phyloP scores from a whole-genome alignment of 2,113 vertebrate species.

The Carlito syrichta region DNA sequence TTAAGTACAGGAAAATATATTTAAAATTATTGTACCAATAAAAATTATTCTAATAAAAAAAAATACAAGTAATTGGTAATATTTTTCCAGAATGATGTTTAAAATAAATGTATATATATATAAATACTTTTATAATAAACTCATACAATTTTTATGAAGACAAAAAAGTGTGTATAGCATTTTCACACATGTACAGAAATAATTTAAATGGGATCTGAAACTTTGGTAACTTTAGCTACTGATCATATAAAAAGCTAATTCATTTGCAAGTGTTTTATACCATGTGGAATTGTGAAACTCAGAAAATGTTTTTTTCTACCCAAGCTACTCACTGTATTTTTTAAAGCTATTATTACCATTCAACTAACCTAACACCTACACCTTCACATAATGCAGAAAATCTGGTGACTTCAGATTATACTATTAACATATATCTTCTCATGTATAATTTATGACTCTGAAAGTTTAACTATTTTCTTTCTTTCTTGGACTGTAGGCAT shows the following conservation, averaged over 20 bases:
- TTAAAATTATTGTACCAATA: background rate
- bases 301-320: background rate
- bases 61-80: background rate
- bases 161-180: background rate
- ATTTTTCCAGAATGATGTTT: background rate
- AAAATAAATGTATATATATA: background rate
- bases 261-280: background rate
- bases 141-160: background rate
- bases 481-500: constrained; percentile 28
- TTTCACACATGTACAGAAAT: background rate
- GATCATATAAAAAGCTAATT: background rate
- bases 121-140: background rate
- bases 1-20: no score
- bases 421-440: constrained; percentile 68
- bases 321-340: constrained; percentile 41
- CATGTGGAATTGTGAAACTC: background rate
- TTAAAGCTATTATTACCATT: constrained; percentile 58
- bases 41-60: background rate
- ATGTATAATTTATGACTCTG: constrained; percentile 76
- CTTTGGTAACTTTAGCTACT: background rate
- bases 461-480: constrained; percentile 59
- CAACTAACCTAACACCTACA: constrained; percentile 59
- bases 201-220: background rate
- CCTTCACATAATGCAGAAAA: constrained; percentile 46
- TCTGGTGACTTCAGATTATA: constrained; percentile 61